Evolutionary conservation across 2,113 vertebrate species (phyloP).

Genomic region (Cromileptes altivelis): DNA sequence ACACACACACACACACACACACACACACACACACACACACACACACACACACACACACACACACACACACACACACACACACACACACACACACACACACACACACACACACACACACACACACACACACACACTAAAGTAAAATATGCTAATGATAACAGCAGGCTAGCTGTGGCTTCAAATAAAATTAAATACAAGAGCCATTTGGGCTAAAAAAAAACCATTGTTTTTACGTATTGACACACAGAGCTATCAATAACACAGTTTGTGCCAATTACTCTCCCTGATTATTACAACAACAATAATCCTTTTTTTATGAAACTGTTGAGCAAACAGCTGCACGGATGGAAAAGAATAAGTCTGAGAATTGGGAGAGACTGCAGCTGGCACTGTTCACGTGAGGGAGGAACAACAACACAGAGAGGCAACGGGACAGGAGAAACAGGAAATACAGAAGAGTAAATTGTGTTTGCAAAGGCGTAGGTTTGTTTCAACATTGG

Average conservation of each 20-base stretch:
- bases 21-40: neutral
- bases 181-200: slow-evolving; percentile 1
- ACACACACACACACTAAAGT: neutral
- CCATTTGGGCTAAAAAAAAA: neutral
- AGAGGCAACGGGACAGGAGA: neutral
- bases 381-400: neutral
- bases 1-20: neutral
- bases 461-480: neutral
- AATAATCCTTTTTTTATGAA: neutral
- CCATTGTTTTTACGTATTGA: slow-evolving; percentile 5
- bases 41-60: neutral
- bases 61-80: neutral
- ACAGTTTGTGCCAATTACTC: slow-evolving; percentile 1
- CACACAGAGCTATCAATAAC: slow-evolving; percentile 8
- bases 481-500: no score
- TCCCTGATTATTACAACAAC: neutral
- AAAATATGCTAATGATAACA: slow-evolving; percentile 32
- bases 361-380: neutral
- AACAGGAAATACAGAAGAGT: slow-evolving; percentile 15
- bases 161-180: neutral
- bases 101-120: neutral
- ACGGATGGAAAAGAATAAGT: neutral
- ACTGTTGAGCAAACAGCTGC: neutral
- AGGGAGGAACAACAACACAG: neutral
- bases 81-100: neutral